Percentiles rank a stretch among this genome's conserved stretches.
Conservation (phyloP, 2,113 vertebrate species). For the Etheostoma spectabile region DNA sequence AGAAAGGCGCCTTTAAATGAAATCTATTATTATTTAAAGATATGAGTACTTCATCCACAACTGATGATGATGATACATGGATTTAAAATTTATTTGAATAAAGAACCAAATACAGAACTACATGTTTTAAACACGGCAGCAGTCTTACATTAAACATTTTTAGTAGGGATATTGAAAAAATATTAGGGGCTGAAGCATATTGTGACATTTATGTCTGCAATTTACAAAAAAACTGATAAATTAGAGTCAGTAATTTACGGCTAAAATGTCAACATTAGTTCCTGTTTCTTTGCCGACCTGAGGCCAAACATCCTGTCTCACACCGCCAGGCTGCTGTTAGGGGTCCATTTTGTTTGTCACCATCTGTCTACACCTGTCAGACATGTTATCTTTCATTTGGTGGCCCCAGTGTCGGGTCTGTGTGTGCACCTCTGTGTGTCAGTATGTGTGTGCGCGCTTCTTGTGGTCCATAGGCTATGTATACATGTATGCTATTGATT, state of each 20-base stretch:
- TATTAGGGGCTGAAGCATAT: not conserved
- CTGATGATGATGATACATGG: too few relatives aligned
- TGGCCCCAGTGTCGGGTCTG: not conserved
- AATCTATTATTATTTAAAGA: too few relatives aligned
- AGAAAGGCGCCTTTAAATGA: too few relatives aligned
- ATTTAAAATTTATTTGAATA: not conserved
- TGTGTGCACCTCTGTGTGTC: conserved; percentile 17
- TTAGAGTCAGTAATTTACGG: not conserved
- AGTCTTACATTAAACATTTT: not conserved
- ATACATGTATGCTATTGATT: conserved; percentile 18
- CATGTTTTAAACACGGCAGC: not conserved
- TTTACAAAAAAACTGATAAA: conserved; percentile 7
- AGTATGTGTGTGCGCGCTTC: not conserved
- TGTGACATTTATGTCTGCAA: not conserved
- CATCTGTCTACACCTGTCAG: conserved; percentile 57
- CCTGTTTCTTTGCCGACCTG: conserved; percentile 13
- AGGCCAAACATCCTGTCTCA: conserved; percentile 46
- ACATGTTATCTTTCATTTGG: conserved; percentile 57
- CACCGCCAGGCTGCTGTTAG: conserved; percentile 44
- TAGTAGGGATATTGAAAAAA: not conserved
- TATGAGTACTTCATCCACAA: too few relatives aligned
- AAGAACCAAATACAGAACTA: not conserved
- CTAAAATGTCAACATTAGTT: conserved; percentile 45
- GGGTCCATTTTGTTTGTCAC: conserved; percentile 68
- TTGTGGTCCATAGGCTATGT: not conserved